These are phyloP conservation scores for Timema cristinae DNA, from an alignment of 2,888 invertebrate species.

Conservation along the genomic window DNA sequence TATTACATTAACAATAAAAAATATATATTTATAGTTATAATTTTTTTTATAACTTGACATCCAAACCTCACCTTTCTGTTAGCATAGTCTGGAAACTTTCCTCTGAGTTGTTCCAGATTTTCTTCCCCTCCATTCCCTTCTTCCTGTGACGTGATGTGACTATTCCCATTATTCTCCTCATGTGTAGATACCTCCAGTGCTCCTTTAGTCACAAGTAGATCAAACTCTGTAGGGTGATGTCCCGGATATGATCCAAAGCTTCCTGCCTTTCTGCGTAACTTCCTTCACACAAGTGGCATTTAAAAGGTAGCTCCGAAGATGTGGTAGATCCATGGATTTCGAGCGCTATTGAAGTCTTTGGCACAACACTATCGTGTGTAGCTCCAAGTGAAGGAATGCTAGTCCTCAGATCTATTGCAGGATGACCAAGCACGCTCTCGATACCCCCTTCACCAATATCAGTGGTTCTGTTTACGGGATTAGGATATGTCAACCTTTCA, in stretches of 20 bases:
- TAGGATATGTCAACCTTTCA: background rate
- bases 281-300: conserved; percentile 89
- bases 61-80: conserved; percentile 66
- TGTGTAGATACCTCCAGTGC: conserved; percentile 62
- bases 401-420: background rate
- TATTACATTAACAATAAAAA: too few species aligned
- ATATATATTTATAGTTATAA: too few species aligned
- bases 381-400: background rate
- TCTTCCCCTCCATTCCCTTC: conserved; percentile 54
- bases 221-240: conserved; percentile 72
- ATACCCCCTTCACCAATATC: background rate
- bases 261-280: conserved; percentile 76
- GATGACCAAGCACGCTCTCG: conserved; percentile 23
- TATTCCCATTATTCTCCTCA: conserved; percentile 26
- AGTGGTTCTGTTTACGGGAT: background rate
- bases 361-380: background rate
- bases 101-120: conserved; percentile 62
- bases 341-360: conserved; percentile 2
- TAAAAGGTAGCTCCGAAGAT: conserved; percentile 68
- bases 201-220: conserved; percentile 76
- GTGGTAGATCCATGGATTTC: conserved; percentile 15
- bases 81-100: conserved; percentile 81
- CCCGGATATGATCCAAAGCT: conserved; percentile 76
- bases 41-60: too few species aligned
- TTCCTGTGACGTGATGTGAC: conserved; percentile 13